phyloP scores from a whole-genome alignment of 1,140 invertebrate genomes.

The Pinna nobilis region DNA sequence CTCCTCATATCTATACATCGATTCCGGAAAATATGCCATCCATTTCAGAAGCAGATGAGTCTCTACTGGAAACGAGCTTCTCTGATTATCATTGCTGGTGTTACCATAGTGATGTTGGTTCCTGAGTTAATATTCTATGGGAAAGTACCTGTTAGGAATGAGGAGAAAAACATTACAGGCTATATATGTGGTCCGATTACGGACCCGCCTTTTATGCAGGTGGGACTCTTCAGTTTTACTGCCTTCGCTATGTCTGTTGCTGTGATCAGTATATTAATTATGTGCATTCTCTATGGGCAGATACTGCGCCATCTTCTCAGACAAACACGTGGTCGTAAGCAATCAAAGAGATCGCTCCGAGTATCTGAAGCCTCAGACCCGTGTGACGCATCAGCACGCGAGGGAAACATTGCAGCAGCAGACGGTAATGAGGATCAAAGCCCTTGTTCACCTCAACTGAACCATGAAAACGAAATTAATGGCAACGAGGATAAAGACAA shows the following conservation, averaged over 20 bases:
- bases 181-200: slow-evolving; percentile 17
- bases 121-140: slow-evolving; percentile 21
- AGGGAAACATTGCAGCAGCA: background rate
- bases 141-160: slow-evolving; percentile 1
- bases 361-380: slow-evolving; percentile 5
- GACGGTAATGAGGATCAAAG: background rate
- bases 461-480: slow-evolving; percentile 5
- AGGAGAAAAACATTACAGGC: slow-evolving; percentile 11
- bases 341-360: background rate
- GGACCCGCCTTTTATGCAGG: background rate
- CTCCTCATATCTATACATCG: slow-evolving; percentile 14
- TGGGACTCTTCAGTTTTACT: slow-evolving; percentile 6
- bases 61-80: slow-evolving; percentile 10
- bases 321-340: slow-evolving; percentile 5
- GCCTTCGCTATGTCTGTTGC: slow-evolving; percentile 3
- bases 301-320: slow-evolving; percentile 8
- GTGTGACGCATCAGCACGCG: background rate
- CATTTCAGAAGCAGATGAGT: slow-evolving; percentile 21
- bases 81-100: background rate
- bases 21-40: slow-evolving; percentile 20
- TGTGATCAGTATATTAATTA: slow-evolving; percentile 9
- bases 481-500: slow-evolving; percentile 11
- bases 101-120: background rate
- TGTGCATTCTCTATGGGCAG: background rate
- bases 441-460: background rate